Evolutionary conservation across 2,797 vertebrate species (phyloP), one percentile per base, ranked within the genome.

Genomic region (Hylomyscus alleni): DNA sequence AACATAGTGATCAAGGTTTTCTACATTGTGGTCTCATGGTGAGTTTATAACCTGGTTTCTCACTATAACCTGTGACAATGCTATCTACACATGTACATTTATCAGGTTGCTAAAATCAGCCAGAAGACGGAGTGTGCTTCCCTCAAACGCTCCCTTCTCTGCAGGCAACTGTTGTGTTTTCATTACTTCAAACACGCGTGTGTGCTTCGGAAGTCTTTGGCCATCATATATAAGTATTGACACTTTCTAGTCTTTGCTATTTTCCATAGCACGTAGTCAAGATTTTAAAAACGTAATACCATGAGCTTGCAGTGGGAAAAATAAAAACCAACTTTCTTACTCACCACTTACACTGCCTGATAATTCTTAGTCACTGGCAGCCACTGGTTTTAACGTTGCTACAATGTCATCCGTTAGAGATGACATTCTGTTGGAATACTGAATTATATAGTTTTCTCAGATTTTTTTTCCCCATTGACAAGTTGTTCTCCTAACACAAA

Each of bases 401-500:
- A 83, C 8, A 11, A 31, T 29, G 37, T 19, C 58, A 44, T 29
- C 26, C 26, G 29, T 62, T 44, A 5, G 24, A 24, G 14, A 44
- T 44, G 37, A 83, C 56, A 31, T 26, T 44, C 81, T 83, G 14
- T 29, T 83, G 37, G 56, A 62, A 44, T 29, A 3, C 4, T 60
- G 15, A 8, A 44, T 37, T 44, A 44, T 31, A 31, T 44, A 83
- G 58, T 12, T 47, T 83, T 62, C 81, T 83, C 58, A 44, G 8
- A 47, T 19, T 83, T 3, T 96, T 97, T 96, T 97, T 96, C 95
- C 22, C 97, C 99, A 98, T 98, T 98, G 98, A 98, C 98, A 98
- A 98, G 98, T 99, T 99, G 98, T 98, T 99, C 98, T 98, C 96
- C 3, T 98, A 99, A 99, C 98, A 99, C 99, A 99, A 99, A 99